A percentile compares a stretch with the other conserved stretches of the same genome.
Evolutionary conservation across 2,888 invertebrate genomes (phyloP).

Genomic region (Dysmachus trigonus): DNA sequence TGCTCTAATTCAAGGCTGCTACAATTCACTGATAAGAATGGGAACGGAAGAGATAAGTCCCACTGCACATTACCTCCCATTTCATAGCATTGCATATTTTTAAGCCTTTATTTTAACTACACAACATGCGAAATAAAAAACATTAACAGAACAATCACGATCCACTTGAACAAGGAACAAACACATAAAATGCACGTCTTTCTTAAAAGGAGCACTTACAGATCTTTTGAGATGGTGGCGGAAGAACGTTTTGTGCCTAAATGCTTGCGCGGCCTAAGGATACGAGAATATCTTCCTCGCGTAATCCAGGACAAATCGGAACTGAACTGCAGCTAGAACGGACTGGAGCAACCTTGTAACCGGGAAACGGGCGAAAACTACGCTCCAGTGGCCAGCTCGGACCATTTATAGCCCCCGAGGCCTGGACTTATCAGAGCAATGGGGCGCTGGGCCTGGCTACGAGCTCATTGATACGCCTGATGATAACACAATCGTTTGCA

Average conservation of each 20-base stretch:
- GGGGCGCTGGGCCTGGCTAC: neutral
- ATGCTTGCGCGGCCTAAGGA: neutral
- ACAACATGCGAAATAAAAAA: constrained; percentile 18
- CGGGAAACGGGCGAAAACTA: neutral
- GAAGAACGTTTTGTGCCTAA: neutral
- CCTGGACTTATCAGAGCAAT: neutral
- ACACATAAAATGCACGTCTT: neutral
- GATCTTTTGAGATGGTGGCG: neutral
- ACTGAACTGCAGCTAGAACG: neutral
- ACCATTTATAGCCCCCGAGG: neutral
- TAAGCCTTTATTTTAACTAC: neutral
- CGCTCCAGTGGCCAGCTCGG: neutral
- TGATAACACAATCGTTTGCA: constrained; percentile 3
- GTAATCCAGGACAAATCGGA: neutral
- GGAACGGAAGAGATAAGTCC: neutral
- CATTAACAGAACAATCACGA: constrained; percentile 31
- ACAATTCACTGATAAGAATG: neutral
- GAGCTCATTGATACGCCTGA: neutral
- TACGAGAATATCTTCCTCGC: neutral
- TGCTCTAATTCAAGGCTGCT: neutral
- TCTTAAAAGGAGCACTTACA: constrained; percentile 29
- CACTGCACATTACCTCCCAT: neutral
- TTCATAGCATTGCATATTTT: neutral
- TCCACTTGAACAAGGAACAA: constrained; percentile 16
- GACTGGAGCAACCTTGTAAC: neutral